Base-by-base conservation (phyloP, 1,140 invertebrate species). In the Caerostris darwini region DNA sequence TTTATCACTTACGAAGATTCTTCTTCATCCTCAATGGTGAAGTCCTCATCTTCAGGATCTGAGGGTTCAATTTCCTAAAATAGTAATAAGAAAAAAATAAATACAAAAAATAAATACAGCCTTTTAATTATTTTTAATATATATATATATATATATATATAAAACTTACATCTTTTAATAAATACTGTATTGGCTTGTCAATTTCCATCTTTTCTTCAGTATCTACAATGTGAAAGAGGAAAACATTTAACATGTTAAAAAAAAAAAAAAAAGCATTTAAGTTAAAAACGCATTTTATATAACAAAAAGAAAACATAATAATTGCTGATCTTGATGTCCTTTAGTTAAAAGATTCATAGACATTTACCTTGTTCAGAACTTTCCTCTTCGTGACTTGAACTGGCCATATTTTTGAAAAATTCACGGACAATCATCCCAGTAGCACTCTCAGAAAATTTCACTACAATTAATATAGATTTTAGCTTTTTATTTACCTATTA, bases 41-140 rank as follows among this genome's bases (percentile, higher is more conserved):
- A 83, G 57, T 83, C 82, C n/a, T 56, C 53, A 83, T 83, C 82
- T 0, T 56, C 82, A 57, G 82, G 53, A 83, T 83, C 82, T 8
- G 82, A 57, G n/a, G 82, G n/a, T n/a, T 56, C 82, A 83, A 83
- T 56, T 5, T 83, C 82, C 82, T 83, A 57, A n/a, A 83, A 58
- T 57, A 83, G 17, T 17, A 17, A 82, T 17, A n/a, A 6, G 3
- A 8, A 57, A 58, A 83, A 57, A 56, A 83, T 57, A n/a, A 83
- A 83, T 64, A 10, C 7, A 17, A 64, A 64, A 64, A 64, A 64
- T 64, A 64, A 64, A 10, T 64, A 64, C 7, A 64, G 7, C 61
- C 34, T 34, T 34, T 34, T 34, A 34, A 34, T 34, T 34, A 34
- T 34, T 34, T 34, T 34, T 34, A 34, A 34, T 34, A 34, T 34